Evolutionary conservation across 2,113 vertebrate species (phyloP).

Genomic region (Leiothrix lutea): DNA sequence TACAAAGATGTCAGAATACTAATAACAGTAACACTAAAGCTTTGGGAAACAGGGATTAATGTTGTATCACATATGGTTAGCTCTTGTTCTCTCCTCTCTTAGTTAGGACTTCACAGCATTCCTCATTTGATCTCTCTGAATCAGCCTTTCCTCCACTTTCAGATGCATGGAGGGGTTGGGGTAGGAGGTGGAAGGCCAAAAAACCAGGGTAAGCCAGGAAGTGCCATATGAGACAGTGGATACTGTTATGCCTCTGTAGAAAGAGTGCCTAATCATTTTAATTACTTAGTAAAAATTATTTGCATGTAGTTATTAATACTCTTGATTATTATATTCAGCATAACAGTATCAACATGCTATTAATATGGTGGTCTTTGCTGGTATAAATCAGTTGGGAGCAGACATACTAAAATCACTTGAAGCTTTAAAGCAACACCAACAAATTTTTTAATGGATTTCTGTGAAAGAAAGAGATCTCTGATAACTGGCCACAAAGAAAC

Average conservation of each 20-base stretch:
- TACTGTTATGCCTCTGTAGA: background rate
- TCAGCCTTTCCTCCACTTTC: background rate
- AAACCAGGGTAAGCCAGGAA: background rate
- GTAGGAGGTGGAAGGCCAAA: background rate
- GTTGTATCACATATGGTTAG: background rate
- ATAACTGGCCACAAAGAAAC: background rate
- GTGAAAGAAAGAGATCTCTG: background rate
- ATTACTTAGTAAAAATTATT: background rate
- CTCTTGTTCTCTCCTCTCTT: background rate
- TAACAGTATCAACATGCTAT: background rate
- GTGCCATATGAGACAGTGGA: background rate
- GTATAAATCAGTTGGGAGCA: background rate
- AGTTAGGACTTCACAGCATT: background rate
- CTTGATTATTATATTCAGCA: background rate
- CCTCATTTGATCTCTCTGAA: background rate
- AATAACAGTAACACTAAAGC: background rate
- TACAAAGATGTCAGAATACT: background rate
- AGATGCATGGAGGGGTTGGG: rapidly evolving
- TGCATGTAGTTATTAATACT: background rate
- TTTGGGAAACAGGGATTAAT: background rate
- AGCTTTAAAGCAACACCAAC: background rate
- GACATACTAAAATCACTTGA: background rate
- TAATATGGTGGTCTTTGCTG: background rate
- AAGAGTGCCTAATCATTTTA: background rate
- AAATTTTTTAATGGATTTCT: background rate